Percentiles rank a stretch among this genome's conserved stretches.
phyloP scores from a whole-genome alignment of 2,113 vertebrate genomes.

The Forbesichthys papilliferus region DNA sequence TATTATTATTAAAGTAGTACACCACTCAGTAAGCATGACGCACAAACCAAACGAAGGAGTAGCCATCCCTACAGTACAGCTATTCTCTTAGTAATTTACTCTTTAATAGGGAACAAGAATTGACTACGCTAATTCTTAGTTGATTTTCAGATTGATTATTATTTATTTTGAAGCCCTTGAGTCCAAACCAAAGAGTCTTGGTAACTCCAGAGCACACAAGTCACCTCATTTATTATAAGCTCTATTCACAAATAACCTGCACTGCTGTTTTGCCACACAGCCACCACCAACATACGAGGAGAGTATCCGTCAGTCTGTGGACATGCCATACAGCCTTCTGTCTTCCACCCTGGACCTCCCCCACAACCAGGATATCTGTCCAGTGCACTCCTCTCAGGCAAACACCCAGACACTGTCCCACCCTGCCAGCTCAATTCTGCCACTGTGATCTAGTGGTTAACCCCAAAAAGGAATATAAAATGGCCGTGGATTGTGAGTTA shows the following conservation, averaged over 20 bases:
- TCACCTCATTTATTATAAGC: not conserved
- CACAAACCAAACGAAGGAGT: too few species aligned
- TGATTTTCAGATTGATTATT: too few species aligned
- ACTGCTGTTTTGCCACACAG: slow-evolving; percentile 39
- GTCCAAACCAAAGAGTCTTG: too few species aligned
- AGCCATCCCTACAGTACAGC: too few species aligned
- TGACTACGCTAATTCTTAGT: too few species aligned
- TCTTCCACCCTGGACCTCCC: slow-evolving; percentile 23
- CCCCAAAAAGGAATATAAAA: not conserved
- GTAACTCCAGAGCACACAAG: not conserved
- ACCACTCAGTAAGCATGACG: too few species aligned
- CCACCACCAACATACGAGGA: slow-evolving; percentile 78
- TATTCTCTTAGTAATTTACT: too few species aligned
- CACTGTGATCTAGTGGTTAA: slow-evolving; percentile 37
- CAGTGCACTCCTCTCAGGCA: not conserved
- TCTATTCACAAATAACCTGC: not conserved
- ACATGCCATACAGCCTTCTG: slow-evolving; percentile 52
- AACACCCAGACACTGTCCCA: slow-evolving; percentile 28
- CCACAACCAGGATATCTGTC: slow-evolving; percentile 16
- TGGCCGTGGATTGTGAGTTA: too few species aligned
- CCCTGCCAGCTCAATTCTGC: slow-evolving; percentile 12
- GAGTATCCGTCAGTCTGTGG: slow-evolving; percentile 67
- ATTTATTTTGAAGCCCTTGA: too few species aligned
- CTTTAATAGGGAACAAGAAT: too few species aligned
- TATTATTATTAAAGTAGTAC: too few species aligned